Evolutionary conservation across 1,140 invertebrate genomes (phyloP).

Genomic region (Danaus melanippus): DNA sequence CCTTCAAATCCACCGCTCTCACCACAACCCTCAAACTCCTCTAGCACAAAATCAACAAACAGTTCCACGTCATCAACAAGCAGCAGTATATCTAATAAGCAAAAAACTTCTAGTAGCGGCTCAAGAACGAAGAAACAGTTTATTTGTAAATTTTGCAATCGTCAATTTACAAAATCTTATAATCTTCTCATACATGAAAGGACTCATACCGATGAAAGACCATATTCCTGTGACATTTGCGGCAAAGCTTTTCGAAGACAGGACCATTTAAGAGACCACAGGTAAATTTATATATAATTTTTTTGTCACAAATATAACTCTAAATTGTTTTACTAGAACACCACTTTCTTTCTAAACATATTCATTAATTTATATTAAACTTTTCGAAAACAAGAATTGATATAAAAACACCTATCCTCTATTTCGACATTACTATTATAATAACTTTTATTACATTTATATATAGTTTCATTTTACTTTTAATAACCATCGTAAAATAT

Average conservation of each 20-base stretch:
- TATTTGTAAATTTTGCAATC: slow-evolving; percentile 97
- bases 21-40: slow-evolving; percentile 55
- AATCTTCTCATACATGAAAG: slow-evolving; percentile 98
- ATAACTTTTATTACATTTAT: too few relatives aligned
- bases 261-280: slow-evolving; percentile 95
- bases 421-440: too few relatives aligned
- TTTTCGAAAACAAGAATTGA: too few relatives aligned
- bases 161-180: slow-evolving; percentile 98
- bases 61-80: slow-evolving; percentile 66
- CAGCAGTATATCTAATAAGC: slow-evolving; percentile 73
- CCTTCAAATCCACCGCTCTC: slow-evolving; percentile 58
- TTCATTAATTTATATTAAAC: too few relatives aligned
- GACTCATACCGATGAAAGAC: slow-evolving; percentile 98
- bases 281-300: slow-evolving; percentile 72
- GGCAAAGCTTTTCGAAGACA: slow-evolving; percentile 96
- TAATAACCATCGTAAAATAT: too few relatives aligned
- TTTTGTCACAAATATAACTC: slow-evolving; percentile 3
- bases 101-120: slow-evolving; percentile 73
- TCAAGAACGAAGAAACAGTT: slow-evolving; percentile 95
- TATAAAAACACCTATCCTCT: too few relatives aligned
- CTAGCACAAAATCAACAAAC: slow-evolving; percentile 63
- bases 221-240: slow-evolving; percentile 98
- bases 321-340: slow-evolving; percentile 6
- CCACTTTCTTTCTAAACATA: too few relatives aligned
- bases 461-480: too few relatives aligned